Conservation (phyloP, 2,888 invertebrate genomes). For the Dermolepida albohirtum region DNA sequence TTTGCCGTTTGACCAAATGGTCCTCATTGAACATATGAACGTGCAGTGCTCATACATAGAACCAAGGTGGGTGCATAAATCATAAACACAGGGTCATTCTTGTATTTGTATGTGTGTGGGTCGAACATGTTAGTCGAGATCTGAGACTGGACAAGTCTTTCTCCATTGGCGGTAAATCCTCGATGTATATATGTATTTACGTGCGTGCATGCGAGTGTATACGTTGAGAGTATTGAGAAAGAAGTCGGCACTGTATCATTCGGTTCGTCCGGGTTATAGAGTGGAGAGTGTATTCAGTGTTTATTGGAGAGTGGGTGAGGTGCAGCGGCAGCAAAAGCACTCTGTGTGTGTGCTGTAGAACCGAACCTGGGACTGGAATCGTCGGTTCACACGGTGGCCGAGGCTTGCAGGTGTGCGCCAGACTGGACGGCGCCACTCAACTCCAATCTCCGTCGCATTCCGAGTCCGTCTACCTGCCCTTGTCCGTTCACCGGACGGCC, state of each 20-base stretch:
- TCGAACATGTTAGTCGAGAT: conserved; percentile 27
- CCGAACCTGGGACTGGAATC: conserved; percentile 39
- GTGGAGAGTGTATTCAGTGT: conserved; percentile 7
- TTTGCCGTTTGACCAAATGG: conserved; percentile 16
- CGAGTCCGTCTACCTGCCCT: conserved; percentile 52
- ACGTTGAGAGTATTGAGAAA: conserved; percentile 9
- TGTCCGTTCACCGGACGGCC: conserved; percentile 46
- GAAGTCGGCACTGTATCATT: conserved; percentile 8
- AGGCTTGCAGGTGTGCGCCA: conserved; percentile 63
- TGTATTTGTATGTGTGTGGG: conserved; percentile 22
- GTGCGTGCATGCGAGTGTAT: too few species aligned
- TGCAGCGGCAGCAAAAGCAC: conserved; percentile 43
- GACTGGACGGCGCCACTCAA: conserved; percentile 61
- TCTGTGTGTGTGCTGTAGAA: conserved; percentile 22
- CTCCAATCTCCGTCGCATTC: conserved; percentile 54
- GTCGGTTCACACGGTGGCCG: conserved; percentile 61
- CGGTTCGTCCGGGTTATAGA: conserved; percentile 2
- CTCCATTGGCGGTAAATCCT: conserved; percentile 21
- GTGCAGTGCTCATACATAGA: neutral
- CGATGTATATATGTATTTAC: conserved; percentile 3
- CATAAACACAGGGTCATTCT: conserved; percentile 32
- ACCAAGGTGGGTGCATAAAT: conserved; percentile 37
- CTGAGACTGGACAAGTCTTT: conserved; percentile 24
- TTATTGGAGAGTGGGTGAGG: conserved; percentile 49
- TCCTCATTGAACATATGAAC: conserved; percentile 29